Evolutionary conservation across 2,888 invertebrate genomes (phyloP).

Genomic region (Hemistola chrysoprasaria): DNA sequence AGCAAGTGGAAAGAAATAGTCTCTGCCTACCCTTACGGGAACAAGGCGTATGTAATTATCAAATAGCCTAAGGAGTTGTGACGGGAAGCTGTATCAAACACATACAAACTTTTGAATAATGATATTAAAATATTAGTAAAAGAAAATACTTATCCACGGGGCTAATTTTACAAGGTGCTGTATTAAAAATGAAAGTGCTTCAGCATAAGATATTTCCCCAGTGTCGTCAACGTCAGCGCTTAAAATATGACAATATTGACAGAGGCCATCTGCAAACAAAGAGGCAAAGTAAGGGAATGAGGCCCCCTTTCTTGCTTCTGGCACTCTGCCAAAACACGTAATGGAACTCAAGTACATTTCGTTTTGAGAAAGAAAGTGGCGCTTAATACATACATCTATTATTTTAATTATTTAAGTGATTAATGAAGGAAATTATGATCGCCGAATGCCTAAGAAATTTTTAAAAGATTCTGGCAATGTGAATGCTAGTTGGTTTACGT

Average conservation of each 20-base stretch:
- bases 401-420: conserved; percentile 9
- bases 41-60: too few relatives aligned
- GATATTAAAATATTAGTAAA: too few relatives aligned
- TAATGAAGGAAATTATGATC: conserved; percentile 2
- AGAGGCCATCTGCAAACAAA: conserved; percentile 52
- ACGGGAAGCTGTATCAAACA: too few relatives aligned
- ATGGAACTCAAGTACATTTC: conserved; percentile 40
- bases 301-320: conserved; percentile 47
- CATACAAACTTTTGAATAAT: too few relatives aligned
- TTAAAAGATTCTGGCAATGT: too few relatives aligned
- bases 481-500: too few relatives aligned
- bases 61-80: too few relatives aligned
- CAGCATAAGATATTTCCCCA: conserved; percentile 1
- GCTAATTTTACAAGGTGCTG: neutral
- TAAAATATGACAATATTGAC: conserved; percentile 47
- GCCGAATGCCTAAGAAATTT: too few relatives aligned
- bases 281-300: conserved; percentile 16
- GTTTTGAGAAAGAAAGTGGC: conserved; percentile 23
- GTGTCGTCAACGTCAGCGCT: conserved; percentile 22
- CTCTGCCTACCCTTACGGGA: too few relatives aligned
- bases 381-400: conserved; percentile 16
- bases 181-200: conserved; percentile 10
- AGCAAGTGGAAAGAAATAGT: too few relatives aligned
- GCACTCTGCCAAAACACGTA: conserved; percentile 44
- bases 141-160: too few relatives aligned